These are phyloP conservation scores for Brachionus rotundiformis DNA, from an alignment of 1,140 invertebrate species.

Conservation along the genomic window DNA sequence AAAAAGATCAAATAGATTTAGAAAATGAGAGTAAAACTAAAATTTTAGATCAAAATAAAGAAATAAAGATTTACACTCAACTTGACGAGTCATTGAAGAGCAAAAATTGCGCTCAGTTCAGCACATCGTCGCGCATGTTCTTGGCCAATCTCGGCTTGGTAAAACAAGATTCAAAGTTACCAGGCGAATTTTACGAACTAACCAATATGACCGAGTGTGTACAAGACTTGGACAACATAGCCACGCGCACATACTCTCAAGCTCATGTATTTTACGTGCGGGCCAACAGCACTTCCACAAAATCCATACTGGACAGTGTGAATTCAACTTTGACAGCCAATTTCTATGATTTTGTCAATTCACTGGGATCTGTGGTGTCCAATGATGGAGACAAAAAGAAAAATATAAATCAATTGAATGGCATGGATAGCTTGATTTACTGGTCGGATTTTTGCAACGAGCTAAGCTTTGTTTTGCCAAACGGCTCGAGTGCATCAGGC, in stretches of 20 bases:
- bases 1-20: conserved; percentile 60
- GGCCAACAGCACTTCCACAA: neutral
- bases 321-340: neutral
- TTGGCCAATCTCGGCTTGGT: conserved; percentile 86
- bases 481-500: neutral
- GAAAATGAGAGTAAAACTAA: conserved; percentile 58
- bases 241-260: conserved; percentile 17
- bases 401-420: conserved; percentile 64
- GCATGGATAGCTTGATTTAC: conserved; percentile 76
- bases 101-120: conserved; percentile 71
- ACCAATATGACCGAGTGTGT: neutral
- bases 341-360: conserved; percentile 29
- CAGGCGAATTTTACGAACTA: neutral
- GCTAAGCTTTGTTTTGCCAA: conserved; percentile 89
- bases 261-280: neutral
- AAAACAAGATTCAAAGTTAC: neutral
- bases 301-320: conserved; percentile 7
- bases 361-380: neutral
- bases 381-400: neutral
- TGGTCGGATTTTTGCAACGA: conserved; percentile 94
- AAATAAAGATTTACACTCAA: neutral
- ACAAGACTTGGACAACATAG: conserved; percentile 25
- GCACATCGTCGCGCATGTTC: conserved; percentile 82
- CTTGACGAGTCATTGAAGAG: neutral
- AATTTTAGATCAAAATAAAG: neutral